These are phyloP conservation scores for Etia nguti DNA, from an alignment of 2,113 vertebrate species.

Conservation along the genomic window DNA sequence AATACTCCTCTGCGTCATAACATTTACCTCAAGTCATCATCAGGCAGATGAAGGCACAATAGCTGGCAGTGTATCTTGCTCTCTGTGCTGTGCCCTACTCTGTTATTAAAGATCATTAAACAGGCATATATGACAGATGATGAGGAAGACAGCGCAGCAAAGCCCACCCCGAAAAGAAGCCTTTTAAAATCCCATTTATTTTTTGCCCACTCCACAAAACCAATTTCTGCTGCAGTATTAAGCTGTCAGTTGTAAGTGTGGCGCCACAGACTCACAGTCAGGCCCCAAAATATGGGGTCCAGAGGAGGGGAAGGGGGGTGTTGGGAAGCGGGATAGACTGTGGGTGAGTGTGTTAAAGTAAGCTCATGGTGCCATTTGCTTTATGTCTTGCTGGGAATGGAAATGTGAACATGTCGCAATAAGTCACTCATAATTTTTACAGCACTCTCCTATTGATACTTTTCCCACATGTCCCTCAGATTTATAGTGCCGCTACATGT, in stretches of 20 bases:
- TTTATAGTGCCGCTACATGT: slow-evolving; percentile 30
- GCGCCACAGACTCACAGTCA: slow-evolving; percentile 59
- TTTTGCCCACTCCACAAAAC: slow-evolving; percentile 52
- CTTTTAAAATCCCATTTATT: slow-evolving; percentile 54
- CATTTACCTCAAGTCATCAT: slow-evolving; percentile 59
- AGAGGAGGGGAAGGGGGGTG: neutral
- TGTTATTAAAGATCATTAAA: slow-evolving; percentile 59
- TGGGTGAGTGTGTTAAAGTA: slow-evolving; percentile 38
- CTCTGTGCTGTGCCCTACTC: slow-evolving; percentile 16
- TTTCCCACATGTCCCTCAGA: slow-evolving; percentile 58
- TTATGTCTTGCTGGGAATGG: slow-evolving; percentile 51
- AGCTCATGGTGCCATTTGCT: slow-evolving; percentile 28
- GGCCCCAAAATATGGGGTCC: slow-evolving; percentile 44
- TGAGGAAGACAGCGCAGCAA: slow-evolving; percentile 48
- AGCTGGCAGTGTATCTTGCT: slow-evolving; percentile 35
- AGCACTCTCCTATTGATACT: slow-evolving; percentile 44
- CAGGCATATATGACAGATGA: slow-evolving; percentile 55
- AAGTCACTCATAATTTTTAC: slow-evolving; percentile 52
- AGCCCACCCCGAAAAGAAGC: slow-evolving; percentile 24
- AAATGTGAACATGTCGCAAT: slow-evolving; percentile 54
- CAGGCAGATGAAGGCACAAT: slow-evolving; percentile 46
- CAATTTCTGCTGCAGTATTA: slow-evolving; percentile 57
- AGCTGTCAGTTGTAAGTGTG: slow-evolving; percentile 64
- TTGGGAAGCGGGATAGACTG: slow-evolving; percentile 5
- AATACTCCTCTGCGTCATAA: slow-evolving; percentile 55